Percentiles rank a stretch among this genome's conserved stretches.
Conservation (phyloP, 2,797 vertebrate species). For the Brachymystax lenok region DNA sequence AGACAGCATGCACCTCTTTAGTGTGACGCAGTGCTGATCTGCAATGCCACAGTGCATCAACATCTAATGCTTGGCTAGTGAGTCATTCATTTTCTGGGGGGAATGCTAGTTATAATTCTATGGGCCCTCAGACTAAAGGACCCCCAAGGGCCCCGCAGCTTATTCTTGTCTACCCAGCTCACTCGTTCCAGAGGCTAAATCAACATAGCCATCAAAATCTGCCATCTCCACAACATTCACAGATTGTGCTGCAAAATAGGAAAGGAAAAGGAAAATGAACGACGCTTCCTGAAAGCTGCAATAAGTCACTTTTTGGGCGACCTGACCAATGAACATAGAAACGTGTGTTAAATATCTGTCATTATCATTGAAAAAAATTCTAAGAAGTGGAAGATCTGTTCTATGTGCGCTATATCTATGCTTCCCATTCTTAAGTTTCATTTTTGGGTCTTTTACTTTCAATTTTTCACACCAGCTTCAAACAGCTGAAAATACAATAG, state of each 20-base stretch:
- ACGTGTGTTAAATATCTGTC: too few species aligned
- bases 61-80: background rate
- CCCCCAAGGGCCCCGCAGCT: background rate
- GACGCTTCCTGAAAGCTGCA: slow-evolving; percentile 39
- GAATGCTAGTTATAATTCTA: background rate
- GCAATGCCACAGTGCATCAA: background rate
- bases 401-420: too few species aligned
- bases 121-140: background rate
- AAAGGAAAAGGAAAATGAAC: background rate
- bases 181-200: slow-evolving; percentile 34
- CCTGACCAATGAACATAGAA: too few species aligned
- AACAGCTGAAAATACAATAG: too few species aligned
- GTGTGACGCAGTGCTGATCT: background rate
- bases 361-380: too few species aligned
- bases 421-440: too few species aligned
- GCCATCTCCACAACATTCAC: slow-evolving; percentile 42
- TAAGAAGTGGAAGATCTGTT: too few species aligned
- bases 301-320: too few species aligned
- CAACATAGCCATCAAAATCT: slow-evolving; percentile 51
- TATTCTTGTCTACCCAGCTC: background rate
- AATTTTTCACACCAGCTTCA: too few species aligned
- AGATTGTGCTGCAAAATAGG: slow-evolving; percentile 49
- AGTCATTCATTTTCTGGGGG: background rate
- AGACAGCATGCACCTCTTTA: background rate
- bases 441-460: too few species aligned